These are phyloP conservation scores for Poeciliopsis presidionis DNA, from an alignment of 2,797 vertebrate species.

Conservation along the genomic window DNA sequence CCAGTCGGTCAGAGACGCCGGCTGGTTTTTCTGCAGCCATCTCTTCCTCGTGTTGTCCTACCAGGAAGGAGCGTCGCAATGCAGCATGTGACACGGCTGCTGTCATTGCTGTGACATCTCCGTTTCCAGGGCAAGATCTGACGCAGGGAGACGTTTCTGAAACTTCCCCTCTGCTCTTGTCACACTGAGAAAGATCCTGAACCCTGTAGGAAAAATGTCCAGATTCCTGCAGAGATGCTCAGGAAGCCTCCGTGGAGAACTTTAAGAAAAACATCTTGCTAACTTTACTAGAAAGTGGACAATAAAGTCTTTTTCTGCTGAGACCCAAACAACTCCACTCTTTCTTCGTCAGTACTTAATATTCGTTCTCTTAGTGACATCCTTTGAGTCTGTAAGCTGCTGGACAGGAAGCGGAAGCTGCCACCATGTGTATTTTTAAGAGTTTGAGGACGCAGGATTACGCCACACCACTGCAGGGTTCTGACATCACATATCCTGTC, in stretches of 20 bases:
- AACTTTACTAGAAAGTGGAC: background rate
- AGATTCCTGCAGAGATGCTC: background rate
- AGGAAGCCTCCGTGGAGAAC: background rate
- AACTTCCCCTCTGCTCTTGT: slow-evolving; percentile 38
- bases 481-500: slow-evolving; percentile 57
- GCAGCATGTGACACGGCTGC: slow-evolving; percentile 38
- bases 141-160: slow-evolving; percentile 9
- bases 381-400: background rate
- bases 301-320: no score
- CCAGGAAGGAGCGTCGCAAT: slow-evolving; percentile 38
- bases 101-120: slow-evolving; percentile 33
- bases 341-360: background rate
- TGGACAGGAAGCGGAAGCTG: slow-evolving; percentile 44
- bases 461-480: slow-evolving; percentile 32
- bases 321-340: no score
- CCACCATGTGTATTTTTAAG: slow-evolving; percentile 18
- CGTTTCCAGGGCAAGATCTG: slow-evolving; percentile 49
- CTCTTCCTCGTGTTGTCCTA: slow-evolving; percentile 24
- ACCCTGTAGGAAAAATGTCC: background rate
- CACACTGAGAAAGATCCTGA: background rate
- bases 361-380: background rate
- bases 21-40: slow-evolving; percentile 29
- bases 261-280: background rate
- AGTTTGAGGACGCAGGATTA: slow-evolving; percentile 40
- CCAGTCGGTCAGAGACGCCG: slow-evolving; percentile 18